Conservation (phyloP, 2,888 invertebrate genomes). For the Sepiola atlantica region DNA sequence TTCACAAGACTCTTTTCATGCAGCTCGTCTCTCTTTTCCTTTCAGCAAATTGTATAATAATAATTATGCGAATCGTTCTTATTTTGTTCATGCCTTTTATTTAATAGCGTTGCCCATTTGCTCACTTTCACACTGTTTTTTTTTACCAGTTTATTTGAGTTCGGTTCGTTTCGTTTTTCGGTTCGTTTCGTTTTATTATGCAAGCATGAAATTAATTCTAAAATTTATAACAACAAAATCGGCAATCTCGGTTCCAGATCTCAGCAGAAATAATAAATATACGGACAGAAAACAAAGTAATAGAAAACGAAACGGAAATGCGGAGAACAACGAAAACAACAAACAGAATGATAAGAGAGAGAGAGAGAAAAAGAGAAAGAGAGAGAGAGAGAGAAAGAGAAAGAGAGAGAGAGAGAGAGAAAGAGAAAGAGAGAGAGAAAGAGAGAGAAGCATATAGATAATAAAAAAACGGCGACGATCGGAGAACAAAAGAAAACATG, state of each 20-base stretch:
- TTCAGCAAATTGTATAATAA: background rate
- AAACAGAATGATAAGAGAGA: background rate
- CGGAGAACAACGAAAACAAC: background rate
- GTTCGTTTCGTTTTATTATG: constrained; percentile 20
- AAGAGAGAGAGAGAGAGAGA: background rate
- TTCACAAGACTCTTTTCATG: background rate
- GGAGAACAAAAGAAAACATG: too few species aligned
- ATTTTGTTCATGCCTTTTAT: background rate
- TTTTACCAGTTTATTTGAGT: background rate
- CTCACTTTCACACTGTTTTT: background rate
- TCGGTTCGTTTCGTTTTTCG: background rate
- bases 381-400: background rate
- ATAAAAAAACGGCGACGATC: too few species aligned
- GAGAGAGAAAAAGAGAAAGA: background rate
- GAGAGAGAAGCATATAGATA: too few species aligned
- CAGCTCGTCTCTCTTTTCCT: background rate
- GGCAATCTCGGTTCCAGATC: background rate
- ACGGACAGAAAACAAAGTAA: too few species aligned
- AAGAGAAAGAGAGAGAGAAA: background rate
- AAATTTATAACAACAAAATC: constrained; percentile 32
- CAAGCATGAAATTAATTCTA: constrained; percentile 13
- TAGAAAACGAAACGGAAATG: background rate
- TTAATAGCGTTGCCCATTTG: background rate
- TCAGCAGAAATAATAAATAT: background rate
- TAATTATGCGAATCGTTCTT: background rate